phyloP scores from a whole-genome alignment of 2,888 invertebrate species.

The Alviniconcha strummeri region DNA sequence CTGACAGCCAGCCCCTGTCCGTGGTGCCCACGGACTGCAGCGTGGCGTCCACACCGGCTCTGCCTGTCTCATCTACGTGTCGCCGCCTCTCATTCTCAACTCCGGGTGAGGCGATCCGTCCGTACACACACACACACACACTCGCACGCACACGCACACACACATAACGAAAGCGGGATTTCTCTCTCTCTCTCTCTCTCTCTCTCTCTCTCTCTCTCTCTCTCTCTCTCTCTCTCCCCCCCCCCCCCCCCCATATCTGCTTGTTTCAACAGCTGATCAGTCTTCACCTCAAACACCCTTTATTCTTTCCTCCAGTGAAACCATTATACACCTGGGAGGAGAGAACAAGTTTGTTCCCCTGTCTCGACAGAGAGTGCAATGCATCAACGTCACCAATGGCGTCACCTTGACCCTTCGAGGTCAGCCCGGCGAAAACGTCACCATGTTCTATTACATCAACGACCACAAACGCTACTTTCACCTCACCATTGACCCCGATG shows the following conservation, averaged over 20 bases:
- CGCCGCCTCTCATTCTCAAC: neutral
- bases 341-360: conserved; percentile 21
- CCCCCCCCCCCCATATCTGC: too few relatives aligned
- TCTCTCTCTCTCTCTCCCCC: too few relatives aligned
- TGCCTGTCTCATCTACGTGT: conserved; percentile 17
- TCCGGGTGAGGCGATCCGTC: neutral
- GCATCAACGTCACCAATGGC: neutral
- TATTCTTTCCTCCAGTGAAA: neutral
- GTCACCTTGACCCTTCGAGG: conserved; percentile 10
- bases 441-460: conserved; percentile 15
- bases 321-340: conserved; percentile 8
- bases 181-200: too few relatives aligned
- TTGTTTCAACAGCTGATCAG: too few relatives aligned
- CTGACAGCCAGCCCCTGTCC: neutral
- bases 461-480: neutral
- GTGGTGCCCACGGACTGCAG: neutral
- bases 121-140: too few relatives aligned
- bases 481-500: neutral
- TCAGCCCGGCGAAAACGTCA: conserved; percentile 9
- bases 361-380: conserved; percentile 1
- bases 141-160: too few relatives aligned
- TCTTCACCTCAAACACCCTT: neutral
- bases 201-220: too few relatives aligned
- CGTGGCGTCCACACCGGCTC: neutral
- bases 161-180: too few relatives aligned